Conservation (phyloP, 2,113 vertebrate species). For the Chaetorhynchus papuensis region DNA sequence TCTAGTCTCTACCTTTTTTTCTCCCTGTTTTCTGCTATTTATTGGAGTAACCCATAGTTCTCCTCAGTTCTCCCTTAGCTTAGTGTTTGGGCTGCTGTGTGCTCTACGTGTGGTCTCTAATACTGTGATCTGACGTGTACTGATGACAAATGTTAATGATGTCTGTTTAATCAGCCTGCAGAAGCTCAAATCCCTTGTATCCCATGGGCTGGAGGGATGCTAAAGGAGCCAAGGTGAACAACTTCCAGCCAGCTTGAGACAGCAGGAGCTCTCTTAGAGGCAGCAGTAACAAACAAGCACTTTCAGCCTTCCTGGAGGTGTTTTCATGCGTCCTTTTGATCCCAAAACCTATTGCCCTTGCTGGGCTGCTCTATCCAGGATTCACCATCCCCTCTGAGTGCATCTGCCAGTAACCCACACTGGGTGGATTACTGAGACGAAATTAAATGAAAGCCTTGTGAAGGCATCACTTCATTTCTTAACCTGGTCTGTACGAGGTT, state of each 20-base stretch:
- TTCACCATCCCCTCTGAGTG: background rate
- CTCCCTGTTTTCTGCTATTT: background rate
- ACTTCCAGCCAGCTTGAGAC: background rate
- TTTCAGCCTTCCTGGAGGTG: background rate
- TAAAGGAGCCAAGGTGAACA: background rate
- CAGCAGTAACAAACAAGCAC: background rate
- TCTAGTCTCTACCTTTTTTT: background rate
- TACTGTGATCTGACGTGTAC: background rate
- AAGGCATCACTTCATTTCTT: background rate
- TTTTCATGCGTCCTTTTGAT: background rate
- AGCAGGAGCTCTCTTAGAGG: background rate
- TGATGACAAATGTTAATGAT: background rate
- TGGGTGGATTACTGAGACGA: background rate
- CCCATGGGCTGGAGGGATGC: background rate
- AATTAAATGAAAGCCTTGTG: background rate
- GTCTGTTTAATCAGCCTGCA: background rate
- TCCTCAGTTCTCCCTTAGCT: background rate
- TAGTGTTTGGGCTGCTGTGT: background rate
- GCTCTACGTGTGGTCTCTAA: background rate
- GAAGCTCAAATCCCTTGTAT: background rate
- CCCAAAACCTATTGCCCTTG: background rate
- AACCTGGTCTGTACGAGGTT: background rate
- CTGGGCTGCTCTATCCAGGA: background rate
- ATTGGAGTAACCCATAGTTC: background rate
- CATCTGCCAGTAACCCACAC: background rate